Base-by-base conservation (phyloP, 2,888 invertebrate species). In the Fragum sueziense region DNA sequence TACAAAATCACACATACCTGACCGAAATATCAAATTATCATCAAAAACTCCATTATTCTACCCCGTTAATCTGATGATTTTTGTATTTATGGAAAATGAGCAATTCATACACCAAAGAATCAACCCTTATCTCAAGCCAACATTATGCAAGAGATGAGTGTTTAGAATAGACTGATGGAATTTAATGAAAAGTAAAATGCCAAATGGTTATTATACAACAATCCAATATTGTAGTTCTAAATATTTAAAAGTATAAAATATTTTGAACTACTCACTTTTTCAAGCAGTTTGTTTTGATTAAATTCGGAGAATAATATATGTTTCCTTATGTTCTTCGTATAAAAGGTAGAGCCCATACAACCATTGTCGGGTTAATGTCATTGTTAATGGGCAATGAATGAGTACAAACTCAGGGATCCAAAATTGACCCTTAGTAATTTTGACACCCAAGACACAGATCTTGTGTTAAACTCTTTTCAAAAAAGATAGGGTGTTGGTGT, bases 51-150 rank as follows among this genome's bases (percentile, higher is more conserved):
- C 65, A 41, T 65, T 65, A 65, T 65, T 65, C 34, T 22, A 41
- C 7, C 29, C 27, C n/a, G 33, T 29, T 61, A 61, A 61, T 61
- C 61, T 25, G 61, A 61, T 61, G 61, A 27, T 7, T 61, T 33
- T 62, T 62, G 62, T 62, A 62, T 62, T 57, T 62, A 62, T 62
- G 33, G 29, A 62, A 62, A 62, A n/a, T 62, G 62, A 62, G 62
- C 29, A n/a, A 17, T 62, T 33, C n/a, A 62, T 20, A 33, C 17
- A 17, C n/a, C 20, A n/a, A 25, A 33, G n/a, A n/a, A 62, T 17
- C 34, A 29, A 57, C 57, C 25, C 17, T 27, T 29, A 47, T 20
- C 17, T 47, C 47, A 20, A 47, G 47, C n/a, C 47, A 6, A 47
- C n/a, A 47, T 3, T 47, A 47, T 6, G n/a, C n/a, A 47, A 47